A percentile compares a stretch with the other conserved stretches of the same genome.
Conservation (phyloP, 2,888 invertebrate species). For the Sceliomorpha sp. region DNA sequence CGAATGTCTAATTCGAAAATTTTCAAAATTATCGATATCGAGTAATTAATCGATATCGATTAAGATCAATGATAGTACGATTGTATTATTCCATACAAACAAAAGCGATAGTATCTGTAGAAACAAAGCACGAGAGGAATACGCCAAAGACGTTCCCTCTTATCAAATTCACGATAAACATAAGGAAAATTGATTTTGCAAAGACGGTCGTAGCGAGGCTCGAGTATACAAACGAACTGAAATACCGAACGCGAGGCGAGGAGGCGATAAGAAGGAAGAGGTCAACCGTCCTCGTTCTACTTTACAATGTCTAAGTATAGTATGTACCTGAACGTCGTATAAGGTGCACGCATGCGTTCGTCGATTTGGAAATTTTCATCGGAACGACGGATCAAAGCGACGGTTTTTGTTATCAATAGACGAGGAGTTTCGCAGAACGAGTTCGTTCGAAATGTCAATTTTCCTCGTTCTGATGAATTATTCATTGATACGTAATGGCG, state of each 20-base stretch:
- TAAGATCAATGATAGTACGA: too few relatives aligned
- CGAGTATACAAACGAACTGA: not conserved
- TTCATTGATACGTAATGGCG: too few relatives aligned
- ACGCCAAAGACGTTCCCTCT: not conserved
- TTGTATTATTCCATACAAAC: too few relatives aligned
- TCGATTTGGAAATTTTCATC: slow-evolving; percentile 28
- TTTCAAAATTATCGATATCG: too few relatives aligned
- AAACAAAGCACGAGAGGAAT: too few relatives aligned
- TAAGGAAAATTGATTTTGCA: too few relatives aligned
- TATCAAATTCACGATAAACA: not conserved
- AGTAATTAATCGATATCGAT: too few relatives aligned
- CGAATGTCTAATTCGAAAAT: too few relatives aligned
- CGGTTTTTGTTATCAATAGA: not conserved
- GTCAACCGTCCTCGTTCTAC: slow-evolving; percentile 36
- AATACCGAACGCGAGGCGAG: slow-evolving; percentile 7
- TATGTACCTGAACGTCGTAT: slow-evolving; percentile 24
- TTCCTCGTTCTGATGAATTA: too few relatives aligned
- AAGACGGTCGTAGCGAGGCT: too few relatives aligned
- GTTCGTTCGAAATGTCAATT: too few relatives aligned
- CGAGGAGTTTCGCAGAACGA: not conserved
- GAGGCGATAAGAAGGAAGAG: slow-evolving; percentile 35
- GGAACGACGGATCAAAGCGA: slow-evolving; percentile 7
- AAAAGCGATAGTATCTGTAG: too few relatives aligned
- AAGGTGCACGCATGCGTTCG: slow-evolving; percentile 10
- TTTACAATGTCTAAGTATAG: slow-evolving; percentile 33